These are phyloP conservation scores for Solen grandis DNA, from an alignment of 1,140 invertebrate genomes.

Conservation along the genomic window DNA sequence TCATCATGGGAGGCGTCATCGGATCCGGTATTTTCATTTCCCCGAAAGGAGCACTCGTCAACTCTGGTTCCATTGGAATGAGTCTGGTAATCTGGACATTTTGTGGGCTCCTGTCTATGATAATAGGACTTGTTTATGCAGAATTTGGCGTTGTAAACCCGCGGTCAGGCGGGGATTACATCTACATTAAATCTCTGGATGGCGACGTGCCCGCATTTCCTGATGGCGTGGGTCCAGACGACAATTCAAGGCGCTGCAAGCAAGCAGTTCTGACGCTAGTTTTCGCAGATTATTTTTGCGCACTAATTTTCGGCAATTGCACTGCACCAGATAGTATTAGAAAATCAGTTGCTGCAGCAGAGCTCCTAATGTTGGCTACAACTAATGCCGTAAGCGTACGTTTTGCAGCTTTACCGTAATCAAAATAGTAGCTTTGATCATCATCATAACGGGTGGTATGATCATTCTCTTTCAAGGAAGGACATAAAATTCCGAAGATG, in stretches of 20 bases:
- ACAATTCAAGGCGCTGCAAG: conserved; percentile 86
- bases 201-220: conserved; percentile 57
- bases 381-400: conserved; percentile 30
- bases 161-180: no score
- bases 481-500: conserved; percentile 8
- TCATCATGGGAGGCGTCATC: no score
- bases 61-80: no score
- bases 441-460: no score
- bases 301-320: conserved; percentile 47
- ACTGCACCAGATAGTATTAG: conserved; percentile 26
- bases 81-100: conserved; percentile 26
- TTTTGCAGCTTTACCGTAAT: conserved; percentile 17
- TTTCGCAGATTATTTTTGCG: no score
- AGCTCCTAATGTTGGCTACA: no score
- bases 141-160: conserved; percentile 54
- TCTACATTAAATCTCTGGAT: conserved; percentile 52
- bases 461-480: no score
- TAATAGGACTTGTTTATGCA: conserved; percentile 57
- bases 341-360: conserved; percentile 31
- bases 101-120: conserved; percentile 23
- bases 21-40: no score
- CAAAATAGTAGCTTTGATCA: conserved; percentile 9
- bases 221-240: conserved; percentile 48
- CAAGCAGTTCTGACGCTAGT: conserved; percentile 76
- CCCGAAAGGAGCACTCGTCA: no score